These are phyloP conservation scores for Deilephila porcellus DNA, from an alignment of 2,888 invertebrate species.

Conservation along the genomic window DNA sequence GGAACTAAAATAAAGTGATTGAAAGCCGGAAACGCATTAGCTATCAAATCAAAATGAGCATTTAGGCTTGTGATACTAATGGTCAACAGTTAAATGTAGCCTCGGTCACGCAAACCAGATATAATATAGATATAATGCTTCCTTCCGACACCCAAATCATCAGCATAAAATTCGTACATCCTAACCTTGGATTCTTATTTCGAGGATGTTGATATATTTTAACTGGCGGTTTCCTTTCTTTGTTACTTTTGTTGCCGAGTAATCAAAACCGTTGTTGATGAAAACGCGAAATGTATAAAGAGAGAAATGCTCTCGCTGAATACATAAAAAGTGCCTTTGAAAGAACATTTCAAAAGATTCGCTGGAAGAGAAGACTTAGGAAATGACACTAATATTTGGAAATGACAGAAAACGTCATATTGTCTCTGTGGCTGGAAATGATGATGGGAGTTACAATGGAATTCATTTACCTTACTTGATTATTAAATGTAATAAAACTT, in stretches of 20 bases:
- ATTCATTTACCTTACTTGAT: too few relatives aligned
- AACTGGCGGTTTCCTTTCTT: not conserved
- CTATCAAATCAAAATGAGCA: not conserved
- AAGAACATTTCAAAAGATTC: too few relatives aligned
- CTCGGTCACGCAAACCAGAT: slow-evolving; percentile 20
- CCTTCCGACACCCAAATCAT: slow-evolving; percentile 2
- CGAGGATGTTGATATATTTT: slow-evolving; percentile 1
- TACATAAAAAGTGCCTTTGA: too few relatives aligned
- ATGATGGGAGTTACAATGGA: too few relatives aligned
- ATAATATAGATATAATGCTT: slow-evolving; percentile 17
- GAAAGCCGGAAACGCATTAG: not conserved
- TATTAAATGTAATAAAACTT: too few relatives aligned
- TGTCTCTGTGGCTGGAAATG: too few relatives aligned
- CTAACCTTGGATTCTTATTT: slow-evolving; percentile 5
- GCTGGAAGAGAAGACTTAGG: too few relatives aligned
- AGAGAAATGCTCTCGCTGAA: too few relatives aligned
- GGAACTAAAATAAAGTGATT: not conserved
- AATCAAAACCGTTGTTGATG: not conserved
- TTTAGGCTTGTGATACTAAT: not conserved
- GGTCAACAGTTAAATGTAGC: not conserved
- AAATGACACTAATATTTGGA: too few relatives aligned
- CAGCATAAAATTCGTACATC: not conserved
- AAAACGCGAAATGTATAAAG: not conserved
- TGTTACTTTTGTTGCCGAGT: not conserved
- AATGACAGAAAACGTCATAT: too few relatives aligned